phyloP scores from a whole-genome alignment of 2,797 vertebrate genomes.

The Adelosebastes latens region DNA sequence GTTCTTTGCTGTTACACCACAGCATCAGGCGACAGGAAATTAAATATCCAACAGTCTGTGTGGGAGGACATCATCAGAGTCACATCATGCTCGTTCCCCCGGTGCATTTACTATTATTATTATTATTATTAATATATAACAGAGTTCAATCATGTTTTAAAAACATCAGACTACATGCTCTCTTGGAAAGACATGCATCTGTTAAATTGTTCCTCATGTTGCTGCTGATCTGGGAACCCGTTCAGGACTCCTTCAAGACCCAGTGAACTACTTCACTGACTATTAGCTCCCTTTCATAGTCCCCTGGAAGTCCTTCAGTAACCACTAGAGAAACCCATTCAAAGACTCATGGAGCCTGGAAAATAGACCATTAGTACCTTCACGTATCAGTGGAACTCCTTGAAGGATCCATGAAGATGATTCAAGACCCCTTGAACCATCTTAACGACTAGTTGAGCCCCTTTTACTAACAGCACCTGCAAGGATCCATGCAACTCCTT shows the following conservation, averaged over 20 bases:
- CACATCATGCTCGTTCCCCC: not conserved
- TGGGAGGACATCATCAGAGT: conserved; percentile 8
- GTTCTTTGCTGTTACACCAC: not conserved
- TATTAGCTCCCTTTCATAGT: not conserved
- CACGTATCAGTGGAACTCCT: not conserved
- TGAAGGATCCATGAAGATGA: not conserved
- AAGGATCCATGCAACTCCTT: not conserved
- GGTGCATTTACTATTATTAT: not conserved
- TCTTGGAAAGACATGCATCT: not conserved
- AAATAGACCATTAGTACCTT: not conserved
- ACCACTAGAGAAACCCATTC: not conserved
- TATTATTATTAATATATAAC: not conserved
- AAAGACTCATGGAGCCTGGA: not conserved
- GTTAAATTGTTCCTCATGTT: conserved; percentile 14
- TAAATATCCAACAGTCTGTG: not conserved
- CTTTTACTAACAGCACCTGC: not conserved
- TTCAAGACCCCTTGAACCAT: not conserved
- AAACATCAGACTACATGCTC: not conserved
- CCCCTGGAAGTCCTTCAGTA: not conserved
- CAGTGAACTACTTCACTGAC: not conserved
- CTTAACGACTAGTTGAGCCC: not conserved
- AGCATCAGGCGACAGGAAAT: not conserved
- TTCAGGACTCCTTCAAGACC: not conserved
- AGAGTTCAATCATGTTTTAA: not conserved
- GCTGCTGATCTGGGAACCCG: not conserved